These are phyloP conservation scores for Brenthis hecate DNA, from an alignment of 2,888 invertebrate genomes.

Conservation along the genomic window DNA sequence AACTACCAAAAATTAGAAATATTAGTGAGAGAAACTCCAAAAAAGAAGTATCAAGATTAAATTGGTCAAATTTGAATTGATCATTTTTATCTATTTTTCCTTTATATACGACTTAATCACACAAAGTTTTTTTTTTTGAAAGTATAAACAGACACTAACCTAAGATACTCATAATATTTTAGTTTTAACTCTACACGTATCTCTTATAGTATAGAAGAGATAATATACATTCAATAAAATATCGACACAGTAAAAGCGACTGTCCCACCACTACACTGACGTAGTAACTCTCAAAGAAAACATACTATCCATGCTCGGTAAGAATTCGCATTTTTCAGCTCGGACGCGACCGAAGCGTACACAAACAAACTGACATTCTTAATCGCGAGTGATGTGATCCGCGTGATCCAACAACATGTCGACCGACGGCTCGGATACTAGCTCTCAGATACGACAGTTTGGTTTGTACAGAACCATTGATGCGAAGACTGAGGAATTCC, in stretches of 20 bases:
- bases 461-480: conserved; percentile 73
- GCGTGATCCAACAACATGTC: conserved; percentile 55
- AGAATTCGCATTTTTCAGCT: conserved; percentile 63
- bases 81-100: no score
- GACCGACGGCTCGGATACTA: conserved; percentile 60
- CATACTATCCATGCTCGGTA: conserved; percentile 51
- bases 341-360: conserved; percentile 53
- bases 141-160: no score
- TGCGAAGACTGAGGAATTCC: conserved; percentile 70
- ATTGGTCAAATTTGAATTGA: no score
- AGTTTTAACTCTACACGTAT: no score
- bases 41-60: no score
- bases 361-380: conserved; percentile 39
- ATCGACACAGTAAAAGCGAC: conserved; percentile 44
- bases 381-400: conserved; percentile 57
- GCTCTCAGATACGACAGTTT: conserved; percentile 64
- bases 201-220: not conserved
- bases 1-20: no score
- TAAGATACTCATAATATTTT: no score
- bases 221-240: conserved; percentile 7
- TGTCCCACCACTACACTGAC: conserved; percentile 51
- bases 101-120: no score
- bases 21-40: no score
- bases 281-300: conserved; percentile 64
- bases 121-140: no score